Percentiles rank a stretch among this genome's conserved stretches.
Evolutionary conservation across 2,888 invertebrate species (phyloP).

Genomic region (Acanthacorydalis orientalis): DNA sequence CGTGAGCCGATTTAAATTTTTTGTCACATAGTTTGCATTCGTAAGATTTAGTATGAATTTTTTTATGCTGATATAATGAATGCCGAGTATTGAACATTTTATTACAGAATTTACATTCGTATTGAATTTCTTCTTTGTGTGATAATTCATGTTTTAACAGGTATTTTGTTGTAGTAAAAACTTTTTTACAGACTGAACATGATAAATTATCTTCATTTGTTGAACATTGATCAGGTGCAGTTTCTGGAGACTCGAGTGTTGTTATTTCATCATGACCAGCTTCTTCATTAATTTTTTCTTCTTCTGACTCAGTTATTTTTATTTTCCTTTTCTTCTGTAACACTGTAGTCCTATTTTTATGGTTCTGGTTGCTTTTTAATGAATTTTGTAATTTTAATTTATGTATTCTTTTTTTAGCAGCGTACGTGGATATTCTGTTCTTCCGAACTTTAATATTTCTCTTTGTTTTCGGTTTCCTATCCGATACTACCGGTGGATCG

Average conservation of each 20-base stretch:
- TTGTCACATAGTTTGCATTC: background rate
- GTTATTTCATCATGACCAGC: background rate
- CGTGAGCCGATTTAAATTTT: background rate
- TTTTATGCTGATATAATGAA: background rate
- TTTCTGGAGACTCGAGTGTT: no score
- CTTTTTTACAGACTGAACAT: background rate
- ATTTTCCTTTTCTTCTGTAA: no score
- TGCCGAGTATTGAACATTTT: background rate
- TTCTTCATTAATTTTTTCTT: background rate
- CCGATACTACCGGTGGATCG: background rate
- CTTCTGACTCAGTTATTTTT: no score
- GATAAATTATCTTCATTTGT: no score
- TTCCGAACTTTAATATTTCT: no score
- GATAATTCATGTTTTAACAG: background rate
- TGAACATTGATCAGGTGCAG: no score
- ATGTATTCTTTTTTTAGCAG: no score
- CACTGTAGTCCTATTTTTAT: no score
- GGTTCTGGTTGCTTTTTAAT: no score
- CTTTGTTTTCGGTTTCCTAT: background rate
- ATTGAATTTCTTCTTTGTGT: no score
- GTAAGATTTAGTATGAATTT: background rate
- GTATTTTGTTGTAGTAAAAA: background rate
- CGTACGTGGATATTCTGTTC: no score
- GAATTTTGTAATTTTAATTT: no score
- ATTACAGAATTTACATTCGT: background rate